A percentile compares a stretch with the other conserved stretches of the same genome.
phyloP scores from a whole-genome alignment of 2,888 invertebrate species.

The Fissipunctia ypsillon region DNA sequence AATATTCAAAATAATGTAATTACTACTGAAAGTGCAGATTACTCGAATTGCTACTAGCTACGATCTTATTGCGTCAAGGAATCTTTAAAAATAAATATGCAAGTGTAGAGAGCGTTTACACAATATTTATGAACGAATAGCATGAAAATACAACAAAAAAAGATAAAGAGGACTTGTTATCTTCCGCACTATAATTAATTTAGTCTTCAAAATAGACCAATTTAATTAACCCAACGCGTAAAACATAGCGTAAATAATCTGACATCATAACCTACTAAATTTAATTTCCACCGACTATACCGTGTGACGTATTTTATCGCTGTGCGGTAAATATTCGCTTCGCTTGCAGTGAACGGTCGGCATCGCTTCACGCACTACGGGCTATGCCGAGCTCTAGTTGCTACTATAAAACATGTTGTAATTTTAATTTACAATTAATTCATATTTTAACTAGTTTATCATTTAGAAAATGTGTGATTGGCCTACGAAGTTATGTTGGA shows the following conservation, averaged over 20 bases:
- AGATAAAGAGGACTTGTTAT: not conserved
- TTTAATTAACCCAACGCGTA: constrained; percentile 21
- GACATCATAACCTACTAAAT: constrained; percentile 42
- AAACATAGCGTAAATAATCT: constrained; percentile 46
- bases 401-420: constrained; percentile 43
- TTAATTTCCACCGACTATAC: constrained; percentile 19
- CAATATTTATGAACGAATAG: not conserved
- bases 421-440: constrained; percentile 59
- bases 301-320: constrained; percentile 57
- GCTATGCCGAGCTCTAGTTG: constrained; percentile 56
- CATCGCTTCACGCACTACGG: constrained; percentile 52
- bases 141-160: not conserved
- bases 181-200: not conserved
- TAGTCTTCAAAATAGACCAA: constrained; percentile 23
- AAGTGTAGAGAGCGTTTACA: not conserved
- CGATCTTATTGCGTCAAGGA: not conserved
- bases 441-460: constrained; percentile 41
- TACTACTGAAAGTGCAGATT: not conserved
- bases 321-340: constrained; percentile 43
- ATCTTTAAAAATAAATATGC: too few relatives aligned
- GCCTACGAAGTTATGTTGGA: constrained; percentile 18
- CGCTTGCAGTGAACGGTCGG: constrained; percentile 51
- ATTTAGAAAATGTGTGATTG: constrained; percentile 36
- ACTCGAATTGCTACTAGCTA: not conserved
- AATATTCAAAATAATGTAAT: constrained; percentile 15